Evolutionary conservation across 2,113 vertebrate genomes (phyloP), one percentile per base, ranked within the genome.

Genomic region (Struthidea cinerea): DNA sequence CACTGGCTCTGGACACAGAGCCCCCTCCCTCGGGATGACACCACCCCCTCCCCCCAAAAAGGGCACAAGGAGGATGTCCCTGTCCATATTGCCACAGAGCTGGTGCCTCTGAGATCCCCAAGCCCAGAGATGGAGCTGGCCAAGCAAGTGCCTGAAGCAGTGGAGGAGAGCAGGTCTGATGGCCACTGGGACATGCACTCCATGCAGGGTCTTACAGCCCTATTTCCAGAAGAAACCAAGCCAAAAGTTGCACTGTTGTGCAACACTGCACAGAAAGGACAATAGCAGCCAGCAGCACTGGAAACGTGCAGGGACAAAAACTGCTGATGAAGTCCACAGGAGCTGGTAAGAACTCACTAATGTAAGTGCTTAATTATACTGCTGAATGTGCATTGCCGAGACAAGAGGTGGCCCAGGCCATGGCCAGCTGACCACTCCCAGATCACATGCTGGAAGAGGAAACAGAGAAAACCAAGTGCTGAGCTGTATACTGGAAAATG

Each of bases 401-500:
- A 80, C 47, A 90, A 94, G 95, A 87, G 79, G 94, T 55, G 64
- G 85, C 84, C 74, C n/a, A 6, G 56, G 35, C 75, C 0, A 0
- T 18, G 16, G 79, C 57, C 83, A 91, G 92, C 85, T 81, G 71
- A 86, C 56, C 23, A 1, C 47, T 93, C 68, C 30, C 77, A 76
- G 83, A 61, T 83, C 89, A 75, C 35, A 75, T n/a, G 33, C 79
- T 94, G 59, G 42, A 35, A 77, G 89, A 80, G 78, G 50, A 60
- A 56, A 75, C 59, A 80, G 28, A 70, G 82, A 60, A 69, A 94
- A 67, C 65, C 91, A 35, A 93, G 63, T 80, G 87, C 89, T 95
- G 94, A 96, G 53, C 92, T 82, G 81, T 69, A 64, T 65, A 20
- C 52, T 90, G 84, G 87, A 94, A 97, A 97, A 96, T 77, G 50